phyloP scores from a whole-genome alignment of 2,113 vertebrate genomes.

The Campylomormyrus tamandua region DNA sequence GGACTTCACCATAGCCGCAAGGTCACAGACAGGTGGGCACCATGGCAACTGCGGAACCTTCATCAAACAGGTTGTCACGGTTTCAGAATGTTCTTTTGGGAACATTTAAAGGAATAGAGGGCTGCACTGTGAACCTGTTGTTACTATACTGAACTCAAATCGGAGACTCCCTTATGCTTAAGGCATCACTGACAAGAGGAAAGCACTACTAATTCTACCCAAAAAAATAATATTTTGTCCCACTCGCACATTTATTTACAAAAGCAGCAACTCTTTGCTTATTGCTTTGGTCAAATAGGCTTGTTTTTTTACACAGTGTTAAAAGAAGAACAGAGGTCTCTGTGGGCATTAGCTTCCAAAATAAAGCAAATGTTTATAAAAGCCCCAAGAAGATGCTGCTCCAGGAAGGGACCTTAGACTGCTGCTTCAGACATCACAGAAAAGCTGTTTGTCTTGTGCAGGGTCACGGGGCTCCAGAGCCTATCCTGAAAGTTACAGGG shows the following conservation, averaged over 20 bases:
- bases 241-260: neutral
- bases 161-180: conserved; percentile 5
- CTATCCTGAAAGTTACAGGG: neutral
- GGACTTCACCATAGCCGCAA: conserved; percentile 45
- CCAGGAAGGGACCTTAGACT: neutral
- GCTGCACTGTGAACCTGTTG: conserved; percentile 35
- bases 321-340: neutral
- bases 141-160: conserved; percentile 33
- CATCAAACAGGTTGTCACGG: conserved; percentile 22
- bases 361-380: neutral
- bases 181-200: neutral
- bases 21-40: conserved; percentile 46
- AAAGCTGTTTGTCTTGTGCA: neutral
- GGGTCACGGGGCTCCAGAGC: neutral
- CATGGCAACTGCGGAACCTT: conserved; percentile 44
- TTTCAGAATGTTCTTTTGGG: conserved; percentile 37
- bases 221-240: neutral
- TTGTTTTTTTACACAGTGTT: neutral
- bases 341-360: neutral
- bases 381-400: neutral
- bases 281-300: neutral
- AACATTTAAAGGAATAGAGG: conserved; percentile 36
- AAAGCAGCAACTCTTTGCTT: neutral
- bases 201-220: neutral
- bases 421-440: neutral